These are phyloP conservation scores for Bombus difficillimus DNA, from an alignment of 1,140 invertebrate species.

Conservation along the genomic window DNA sequence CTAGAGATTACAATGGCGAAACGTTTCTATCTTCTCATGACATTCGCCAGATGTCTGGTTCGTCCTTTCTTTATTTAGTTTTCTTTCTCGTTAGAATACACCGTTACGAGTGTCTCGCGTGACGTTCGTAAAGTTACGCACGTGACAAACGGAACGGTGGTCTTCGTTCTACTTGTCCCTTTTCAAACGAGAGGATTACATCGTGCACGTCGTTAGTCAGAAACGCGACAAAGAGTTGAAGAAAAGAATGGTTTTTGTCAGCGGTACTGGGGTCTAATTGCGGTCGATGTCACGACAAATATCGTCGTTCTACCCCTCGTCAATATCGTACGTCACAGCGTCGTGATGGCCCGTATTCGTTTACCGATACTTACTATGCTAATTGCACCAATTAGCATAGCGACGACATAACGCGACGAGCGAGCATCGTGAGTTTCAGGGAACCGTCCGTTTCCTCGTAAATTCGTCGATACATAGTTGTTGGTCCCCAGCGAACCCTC, in stretches of 20 bases:
- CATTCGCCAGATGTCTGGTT: background rate
- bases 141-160: constrained; percentile 15
- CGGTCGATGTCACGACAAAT: constrained; percentile 79
- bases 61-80: background rate
- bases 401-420: constrained; percentile 71
- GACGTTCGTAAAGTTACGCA: constrained; percentile 42
- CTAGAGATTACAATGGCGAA: background rate
- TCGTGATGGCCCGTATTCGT: constrained; percentile 61
- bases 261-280: constrained; percentile 71
- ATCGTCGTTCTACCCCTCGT: constrained; percentile 70
- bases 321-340: constrained; percentile 57
- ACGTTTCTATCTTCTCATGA: background rate
- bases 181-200: constrained; percentile 20
- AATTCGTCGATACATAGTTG: constrained; percentile 79
- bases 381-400: constrained; percentile 82
- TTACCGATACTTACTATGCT: constrained; percentile 81
- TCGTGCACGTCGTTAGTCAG: constrained; percentile 38
- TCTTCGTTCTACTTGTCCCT: constrained; percentile 9
- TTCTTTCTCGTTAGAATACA: constrained; percentile 8
- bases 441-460: constrained; percentile 80
- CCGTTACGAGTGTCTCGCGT: constrained; percentile 29
- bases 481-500: constrained; percentile 36
- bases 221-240: constrained; percentile 30
- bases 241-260: constrained; percentile 44
- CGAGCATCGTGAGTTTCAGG: constrained; percentile 63